Conservation (phyloP, 2,113 vertebrate species). For the Corythoichthys haematopterus region DNA sequence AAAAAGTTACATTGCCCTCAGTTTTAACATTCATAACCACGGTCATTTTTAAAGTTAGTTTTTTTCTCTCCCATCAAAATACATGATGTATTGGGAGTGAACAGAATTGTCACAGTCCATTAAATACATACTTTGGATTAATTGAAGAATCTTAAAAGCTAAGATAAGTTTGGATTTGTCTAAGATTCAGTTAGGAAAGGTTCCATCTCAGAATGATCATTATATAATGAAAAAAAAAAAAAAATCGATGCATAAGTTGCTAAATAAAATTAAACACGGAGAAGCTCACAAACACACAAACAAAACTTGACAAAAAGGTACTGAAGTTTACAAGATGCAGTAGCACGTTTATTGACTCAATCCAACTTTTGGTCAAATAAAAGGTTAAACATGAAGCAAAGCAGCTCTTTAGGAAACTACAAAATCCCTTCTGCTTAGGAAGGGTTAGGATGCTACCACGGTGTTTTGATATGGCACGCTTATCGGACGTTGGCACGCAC, state of each 20-base stretch:
- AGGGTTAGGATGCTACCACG: not conserved
- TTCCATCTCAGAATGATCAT: no score
- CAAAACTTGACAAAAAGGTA: not conserved
- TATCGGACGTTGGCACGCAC: conserved; percentile 17
- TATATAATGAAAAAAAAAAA: no score
- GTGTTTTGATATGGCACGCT: conserved; percentile 24
- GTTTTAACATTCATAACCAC: no score
- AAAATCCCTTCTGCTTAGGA: not conserved
- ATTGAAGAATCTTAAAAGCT: not conserved
- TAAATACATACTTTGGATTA: no score
- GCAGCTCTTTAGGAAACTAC: not conserved
- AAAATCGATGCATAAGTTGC: no score
- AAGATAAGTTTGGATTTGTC: no score
- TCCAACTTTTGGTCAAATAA: not conserved
- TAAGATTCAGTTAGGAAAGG: no score
- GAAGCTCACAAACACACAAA: not conserved
- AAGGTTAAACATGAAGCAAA: not conserved
- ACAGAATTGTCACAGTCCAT: no score
- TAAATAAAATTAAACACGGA: not conserved
- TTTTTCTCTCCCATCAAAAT: no score
- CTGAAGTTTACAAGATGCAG: not conserved
- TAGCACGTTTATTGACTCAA: not conserved
- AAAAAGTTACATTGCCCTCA: no score
- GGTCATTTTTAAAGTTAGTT: no score
- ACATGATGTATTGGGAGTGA: no score